phyloP scores from a whole-genome alignment of 2,797 vertebrate genomes.

The Heteromormyrus szaboi region DNA sequence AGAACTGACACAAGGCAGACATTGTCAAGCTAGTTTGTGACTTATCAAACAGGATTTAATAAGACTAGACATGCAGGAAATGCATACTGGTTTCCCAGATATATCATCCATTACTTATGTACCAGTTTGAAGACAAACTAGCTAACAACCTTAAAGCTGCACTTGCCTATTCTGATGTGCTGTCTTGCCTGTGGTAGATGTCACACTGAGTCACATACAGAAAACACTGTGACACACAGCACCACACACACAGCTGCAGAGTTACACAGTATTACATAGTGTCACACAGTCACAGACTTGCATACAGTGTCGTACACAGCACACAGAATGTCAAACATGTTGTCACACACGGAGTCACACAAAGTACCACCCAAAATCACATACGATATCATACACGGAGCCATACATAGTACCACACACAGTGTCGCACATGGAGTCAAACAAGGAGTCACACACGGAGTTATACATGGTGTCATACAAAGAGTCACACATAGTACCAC shows the following conservation, averaged over 20 bases:
- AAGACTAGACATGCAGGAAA: neutral
- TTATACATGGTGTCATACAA: neutral
- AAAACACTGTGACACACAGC: neutral
- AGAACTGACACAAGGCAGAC: neutral
- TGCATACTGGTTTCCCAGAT: neutral
- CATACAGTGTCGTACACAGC: neutral
- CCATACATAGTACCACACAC: neutral
- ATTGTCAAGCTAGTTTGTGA: neutral
- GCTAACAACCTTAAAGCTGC: neutral
- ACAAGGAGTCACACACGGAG: neutral
- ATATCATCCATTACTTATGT: neutral
- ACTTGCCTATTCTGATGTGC: neutral
- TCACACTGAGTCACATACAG: neutral
- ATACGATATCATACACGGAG: neutral
- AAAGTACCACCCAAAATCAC: neutral
- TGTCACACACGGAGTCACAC: neutral
- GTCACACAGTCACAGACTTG: neutral
- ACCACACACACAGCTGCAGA: neutral
- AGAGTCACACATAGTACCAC: neutral
- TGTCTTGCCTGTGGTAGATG: neutral
- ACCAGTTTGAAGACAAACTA: neutral
- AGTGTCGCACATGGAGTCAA: neutral
- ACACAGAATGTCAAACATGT: neutral
- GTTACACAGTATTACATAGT: neutral
- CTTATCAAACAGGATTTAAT: neutral